A percentile compares a stretch with the other conserved stretches of the same genome.
Conservation (phyloP, 2,797 vertebrate genomes). For the Avahi laniger region DNA sequence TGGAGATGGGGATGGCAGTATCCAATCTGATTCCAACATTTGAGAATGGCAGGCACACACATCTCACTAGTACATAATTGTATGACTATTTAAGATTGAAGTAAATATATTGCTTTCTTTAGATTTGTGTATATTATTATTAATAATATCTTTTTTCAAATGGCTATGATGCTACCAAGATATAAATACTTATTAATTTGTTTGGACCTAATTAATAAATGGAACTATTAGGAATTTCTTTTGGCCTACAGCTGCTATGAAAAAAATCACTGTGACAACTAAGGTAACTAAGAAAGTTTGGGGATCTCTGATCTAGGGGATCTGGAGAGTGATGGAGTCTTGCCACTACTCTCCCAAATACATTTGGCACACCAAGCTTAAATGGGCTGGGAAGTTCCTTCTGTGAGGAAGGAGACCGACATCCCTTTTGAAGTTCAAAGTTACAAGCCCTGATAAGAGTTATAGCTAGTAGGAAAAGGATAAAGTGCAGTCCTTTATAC, state of each 20-base stretch:
- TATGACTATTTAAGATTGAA: neutral
- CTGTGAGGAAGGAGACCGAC: neutral
- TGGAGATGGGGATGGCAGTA: neutral
- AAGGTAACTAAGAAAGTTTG: neutral
- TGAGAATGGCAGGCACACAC: neutral
- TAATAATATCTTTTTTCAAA: neutral
- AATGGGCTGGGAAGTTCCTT: neutral
- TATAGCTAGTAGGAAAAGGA: neutral
- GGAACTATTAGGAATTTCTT: constrained; percentile 31
- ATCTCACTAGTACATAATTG: neutral
- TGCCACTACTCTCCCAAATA: neutral
- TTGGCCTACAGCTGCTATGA: neutral
- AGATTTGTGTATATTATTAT: neutral
- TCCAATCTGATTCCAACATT: neutral
- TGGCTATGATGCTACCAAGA: neutral
- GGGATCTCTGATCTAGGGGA: neutral
- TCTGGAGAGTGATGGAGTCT: neutral
- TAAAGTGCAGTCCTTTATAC: neutral
- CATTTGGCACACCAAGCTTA: neutral
- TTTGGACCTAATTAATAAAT: constrained; percentile 39
- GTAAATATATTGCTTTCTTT: constrained; percentile 21
- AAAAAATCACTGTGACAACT: neutral
- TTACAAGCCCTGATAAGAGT: neutral
- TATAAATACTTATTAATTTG: constrained; percentile 1
- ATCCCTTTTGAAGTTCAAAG: neutral